Evolutionary conservation across 2,797 vertebrate genomes (phyloP), one percentile per base, ranked within the genome.

Genomic region (Phrynocephalus forsythii): DNA sequence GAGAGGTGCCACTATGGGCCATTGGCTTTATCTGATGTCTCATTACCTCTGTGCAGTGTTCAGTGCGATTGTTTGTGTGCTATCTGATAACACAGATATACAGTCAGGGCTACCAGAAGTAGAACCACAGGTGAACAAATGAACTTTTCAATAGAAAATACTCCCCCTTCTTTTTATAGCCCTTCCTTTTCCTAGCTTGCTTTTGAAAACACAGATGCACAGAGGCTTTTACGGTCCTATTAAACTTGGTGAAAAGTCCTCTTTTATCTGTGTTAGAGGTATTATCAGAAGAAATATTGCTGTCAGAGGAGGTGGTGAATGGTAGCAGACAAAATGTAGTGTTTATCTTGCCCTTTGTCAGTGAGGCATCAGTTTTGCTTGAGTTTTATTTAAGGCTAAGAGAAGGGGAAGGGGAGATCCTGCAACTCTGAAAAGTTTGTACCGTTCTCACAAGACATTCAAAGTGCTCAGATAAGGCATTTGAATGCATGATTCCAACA

Each of bases 121-220:
- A 33, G 44, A 86, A 91, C 92, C 91, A 87, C 73, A 15, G 82
- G 10, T 66, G 81, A 15, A 72, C 86, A 72, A 91, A 38, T 50
- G 87, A 76, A 52, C 22, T 87, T 30, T 75, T 87, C 2, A 8
- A 38, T 1, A 71, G 2, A 80, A 87, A 6, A 6, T n/a, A 67
- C 6, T 26, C 56, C 11, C 3, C 77, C 18, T 63, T 52, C 10
- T 77, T 13, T 44, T 33, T 48, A 52, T 10, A 30, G 2, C 20
- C 30, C 52, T 1, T 16, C 69, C 6, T 4, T 88, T 87, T 48
- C 66, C 68, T 86, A 0, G 0, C 1, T 88, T 24, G 8, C 5
- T 87, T 60, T 87, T 66, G 38, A 79, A 86, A 83, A 2, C 69
- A 75, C 11, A 9, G 20, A 66, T 33, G 82, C 87, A 87, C 1